A percentile compares a stretch with the other conserved stretches of the same genome.
phyloP scores from a whole-genome alignment of 2,888 invertebrate species.

The Oscheius sp. region DNA sequence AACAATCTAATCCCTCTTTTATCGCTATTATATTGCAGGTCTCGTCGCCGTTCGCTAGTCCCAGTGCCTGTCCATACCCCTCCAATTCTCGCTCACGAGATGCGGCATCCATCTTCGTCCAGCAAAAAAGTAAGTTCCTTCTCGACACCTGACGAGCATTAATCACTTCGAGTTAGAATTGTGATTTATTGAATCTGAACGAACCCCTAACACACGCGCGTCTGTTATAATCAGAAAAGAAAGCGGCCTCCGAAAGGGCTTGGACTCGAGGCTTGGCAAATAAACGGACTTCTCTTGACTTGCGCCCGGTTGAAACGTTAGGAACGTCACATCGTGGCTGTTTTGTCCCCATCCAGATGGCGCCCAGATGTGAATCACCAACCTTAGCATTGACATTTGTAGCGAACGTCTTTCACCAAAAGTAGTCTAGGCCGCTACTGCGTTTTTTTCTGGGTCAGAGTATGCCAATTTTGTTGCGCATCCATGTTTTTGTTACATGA shows the following conservation, averaged over 20 bases:
- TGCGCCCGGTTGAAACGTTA: neutral
- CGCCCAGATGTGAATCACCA: conserved; percentile 17
- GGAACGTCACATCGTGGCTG: conserved; percentile 11
- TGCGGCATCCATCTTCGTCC: conserved; percentile 18
- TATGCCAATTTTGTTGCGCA: neutral
- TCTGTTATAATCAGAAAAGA: conserved; percentile 16
- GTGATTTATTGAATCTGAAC: neutral
- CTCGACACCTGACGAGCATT: too few species aligned
- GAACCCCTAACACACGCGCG: conserved; percentile 3
- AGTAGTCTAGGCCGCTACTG: neutral
- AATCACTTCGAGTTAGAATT: neutral
- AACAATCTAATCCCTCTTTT: neutral
- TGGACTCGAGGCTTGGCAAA: conserved; percentile 13
- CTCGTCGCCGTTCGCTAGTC: conserved; percentile 9
- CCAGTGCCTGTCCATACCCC: neutral
- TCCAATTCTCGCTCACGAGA: conserved; percentile 1
- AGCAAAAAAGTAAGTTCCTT: conserved; percentile 9
- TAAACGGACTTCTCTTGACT: conserved; percentile 10
- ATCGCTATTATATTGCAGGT: neutral
- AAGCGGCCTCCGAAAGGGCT: conserved; percentile 6
- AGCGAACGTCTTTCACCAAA: neutral
- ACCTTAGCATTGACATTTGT: neutral
- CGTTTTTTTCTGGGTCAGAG: neutral
- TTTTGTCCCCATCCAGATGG: conserved; percentile 7
- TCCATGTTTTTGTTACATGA: neutral